Evolutionary conservation across 2,797 vertebrate genomes (phyloP), one percentile per base, ranked within the genome.

Genomic region (Manis crassicaudata): DNA sequence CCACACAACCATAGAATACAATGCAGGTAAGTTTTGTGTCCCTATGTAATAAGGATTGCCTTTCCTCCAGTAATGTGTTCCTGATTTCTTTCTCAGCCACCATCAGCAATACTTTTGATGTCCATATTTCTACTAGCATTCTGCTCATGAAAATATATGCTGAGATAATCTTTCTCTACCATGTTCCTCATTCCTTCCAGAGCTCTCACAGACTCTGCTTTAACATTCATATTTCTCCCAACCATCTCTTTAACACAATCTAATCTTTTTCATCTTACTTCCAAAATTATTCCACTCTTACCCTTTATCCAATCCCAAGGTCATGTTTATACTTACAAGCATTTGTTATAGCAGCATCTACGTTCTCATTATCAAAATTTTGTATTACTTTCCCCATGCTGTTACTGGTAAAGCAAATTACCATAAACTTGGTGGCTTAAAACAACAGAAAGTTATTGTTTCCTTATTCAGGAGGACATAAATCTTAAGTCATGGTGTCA

Each of bases 1-100:
- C 8, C 32, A 23, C 0, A 13, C 37, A 62, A 6, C 27, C 12
- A 3, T 4, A 10, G 60, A 46, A 7, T 37, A 23, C 0, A 58
- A 40, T 12, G 50, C 82, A 20, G 58, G 50, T 6, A 37, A 25
- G 37, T 16, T 70, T 63, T 56, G 21, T 46, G 23, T 10, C 35
- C 18, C 17, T 35, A 1, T 35, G 6, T 29, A 37, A 73, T 35
- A 75, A 43, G 12, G 29, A 54, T 1, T 16, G 4, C 5, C 23
- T 68, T 37, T 40, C 18, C 65, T n/a, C 43, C 67, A 40, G 79
- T 21, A 21, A 62, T 8, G 14, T 27, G 25, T 13, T n/a, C 29
- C 35, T n/a, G 3, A 3, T 20, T 11, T 54, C 50, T 56, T 29
- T 35, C 35, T 56, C 32, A 20, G 3, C 20, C 54, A 12, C 50